Base-by-base conservation (phyloP, 2,888 invertebrate species). In the Napeogenes inachia region DNA sequence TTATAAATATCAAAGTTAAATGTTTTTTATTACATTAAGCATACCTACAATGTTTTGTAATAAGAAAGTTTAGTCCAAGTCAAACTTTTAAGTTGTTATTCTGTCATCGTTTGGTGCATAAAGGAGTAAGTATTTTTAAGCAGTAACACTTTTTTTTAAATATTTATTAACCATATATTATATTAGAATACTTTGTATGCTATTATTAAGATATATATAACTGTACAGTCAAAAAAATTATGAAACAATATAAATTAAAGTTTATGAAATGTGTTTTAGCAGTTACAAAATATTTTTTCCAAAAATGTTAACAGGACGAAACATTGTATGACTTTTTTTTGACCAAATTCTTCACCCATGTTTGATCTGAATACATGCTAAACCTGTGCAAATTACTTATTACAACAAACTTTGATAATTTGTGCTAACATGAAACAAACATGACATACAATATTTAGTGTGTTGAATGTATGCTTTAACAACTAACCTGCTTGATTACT, bases 71-170 rank as follows among this genome's bases (percentile, higher is more conserved):
- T 30, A 50, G 30, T 30, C 30, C 30, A 50, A 50, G 30, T 50
- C 53, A 13, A 38, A 50, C 38, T 50, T 45, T 53, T 55, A 13
- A 57, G 30, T 45, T 45, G 55, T 57, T 59, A 59, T 13, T 56
- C 46, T 54, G 59, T 61, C 59, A 57, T 58, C 56, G 38, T 33
- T 61, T 62, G 42, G 45, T 61, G 61, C 64, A 57, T 63, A 60
- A 60, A 66, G 64, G 66, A 64, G 66, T 66, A 61, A 66, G 64
- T 60, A 60, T 47, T 57, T 42, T 30, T 4, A 30, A 21, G 21
- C 21, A 50, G 21, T 50, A 30, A n/a, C n/a, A 47, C 6, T 6
- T n/a, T 13, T 13, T 10, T 42, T 42, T 10, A 2, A 10, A 42
- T 42, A 42, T 42, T 42, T 2, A 10, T 10, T 10, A 42, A 42